Conservation (phyloP, 2,113 vertebrate species). For the Toxotes chatareus region DNA sequence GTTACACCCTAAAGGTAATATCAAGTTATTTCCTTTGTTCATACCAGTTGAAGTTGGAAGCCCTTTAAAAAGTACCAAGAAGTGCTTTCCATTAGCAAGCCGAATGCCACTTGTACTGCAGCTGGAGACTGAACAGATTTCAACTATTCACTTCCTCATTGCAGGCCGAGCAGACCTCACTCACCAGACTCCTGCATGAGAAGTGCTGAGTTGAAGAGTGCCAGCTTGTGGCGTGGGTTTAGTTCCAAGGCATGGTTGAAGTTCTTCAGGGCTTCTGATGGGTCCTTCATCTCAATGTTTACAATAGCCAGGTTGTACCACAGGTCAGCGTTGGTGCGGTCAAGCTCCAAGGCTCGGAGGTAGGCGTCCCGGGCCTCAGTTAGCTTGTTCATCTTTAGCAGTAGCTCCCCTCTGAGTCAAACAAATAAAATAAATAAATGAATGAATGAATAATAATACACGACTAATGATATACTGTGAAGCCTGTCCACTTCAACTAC, state of each 20-base stretch:
- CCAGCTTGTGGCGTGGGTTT: conserved; percentile 92
- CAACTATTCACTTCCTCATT: neutral
- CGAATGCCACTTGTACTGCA: neutral
- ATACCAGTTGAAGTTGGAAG: neutral
- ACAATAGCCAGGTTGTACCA: conserved; percentile 99
- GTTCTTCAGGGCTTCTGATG: conserved; percentile 92
- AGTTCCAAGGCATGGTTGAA: conserved; percentile 95
- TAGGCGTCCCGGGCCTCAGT: conserved; percentile 95
- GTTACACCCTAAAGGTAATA: conserved; percentile 52
- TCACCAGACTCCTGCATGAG: conserved; percentile 99
- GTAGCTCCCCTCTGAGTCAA: conserved; percentile 91
- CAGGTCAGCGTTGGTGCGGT: conserved; percentile 93
- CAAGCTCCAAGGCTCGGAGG: conserved; percentile 92
- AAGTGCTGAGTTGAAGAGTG: conserved; percentile 95
- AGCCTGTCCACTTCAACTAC: neutral
- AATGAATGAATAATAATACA: neutral
- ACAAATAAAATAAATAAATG: neutral
- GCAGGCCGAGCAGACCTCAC: conserved; percentile 47
- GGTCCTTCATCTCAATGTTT: conserved; percentile 97
- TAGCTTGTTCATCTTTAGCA: conserved; percentile 98
- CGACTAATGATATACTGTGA: neutral
- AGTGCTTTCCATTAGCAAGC: neutral
- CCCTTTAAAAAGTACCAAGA: neutral
- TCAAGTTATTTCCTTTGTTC: conserved; percentile 20
- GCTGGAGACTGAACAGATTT: neutral